Conservation (phyloP, 2,888 invertebrate species). For the Andrena dorsata region DNA sequence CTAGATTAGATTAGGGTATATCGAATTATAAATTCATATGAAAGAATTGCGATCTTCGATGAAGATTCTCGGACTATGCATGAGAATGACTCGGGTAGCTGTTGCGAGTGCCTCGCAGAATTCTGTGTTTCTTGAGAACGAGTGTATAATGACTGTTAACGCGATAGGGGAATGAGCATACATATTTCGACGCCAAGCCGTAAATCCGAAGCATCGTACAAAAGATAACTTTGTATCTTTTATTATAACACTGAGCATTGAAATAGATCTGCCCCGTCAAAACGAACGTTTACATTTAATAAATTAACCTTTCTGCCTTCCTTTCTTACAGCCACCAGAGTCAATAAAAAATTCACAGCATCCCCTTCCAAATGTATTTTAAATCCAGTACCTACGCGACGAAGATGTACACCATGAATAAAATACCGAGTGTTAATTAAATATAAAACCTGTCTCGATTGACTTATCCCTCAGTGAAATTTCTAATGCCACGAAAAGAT, state of each 20-base stretch:
- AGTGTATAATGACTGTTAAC: constrained; percentile 8
- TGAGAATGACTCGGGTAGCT: constrained; percentile 18
- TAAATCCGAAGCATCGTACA: constrained; percentile 43
- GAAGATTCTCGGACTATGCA: neutral
- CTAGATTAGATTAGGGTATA: neutral
- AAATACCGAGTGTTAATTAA: constrained; percentile 17
- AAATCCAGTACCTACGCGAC: neutral
- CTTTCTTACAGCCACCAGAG: neutral
- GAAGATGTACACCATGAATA: constrained; percentile 1
- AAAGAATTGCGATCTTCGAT: constrained; percentile 39
- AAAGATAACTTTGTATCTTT: constrained; percentile 69
- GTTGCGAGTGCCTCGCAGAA: neutral
- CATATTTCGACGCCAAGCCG: constrained; percentile 20
- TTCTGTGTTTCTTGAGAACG: constrained; percentile 18
- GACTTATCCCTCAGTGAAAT: neutral
- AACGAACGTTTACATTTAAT: constrained; percentile 9
- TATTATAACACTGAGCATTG: constrained; percentile 65
- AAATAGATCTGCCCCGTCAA: constrained; percentile 63
- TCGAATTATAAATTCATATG: neutral
- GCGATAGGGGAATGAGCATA: constrained; percentile 7
- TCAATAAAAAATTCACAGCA: no score
- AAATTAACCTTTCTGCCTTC: neutral
- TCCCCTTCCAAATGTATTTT: no score
- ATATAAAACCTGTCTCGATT: constrained; percentile 14
- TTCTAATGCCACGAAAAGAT: neutral